Conservation (phyloP, 2,888 invertebrate species). For the Dusona sp. region DNA sequence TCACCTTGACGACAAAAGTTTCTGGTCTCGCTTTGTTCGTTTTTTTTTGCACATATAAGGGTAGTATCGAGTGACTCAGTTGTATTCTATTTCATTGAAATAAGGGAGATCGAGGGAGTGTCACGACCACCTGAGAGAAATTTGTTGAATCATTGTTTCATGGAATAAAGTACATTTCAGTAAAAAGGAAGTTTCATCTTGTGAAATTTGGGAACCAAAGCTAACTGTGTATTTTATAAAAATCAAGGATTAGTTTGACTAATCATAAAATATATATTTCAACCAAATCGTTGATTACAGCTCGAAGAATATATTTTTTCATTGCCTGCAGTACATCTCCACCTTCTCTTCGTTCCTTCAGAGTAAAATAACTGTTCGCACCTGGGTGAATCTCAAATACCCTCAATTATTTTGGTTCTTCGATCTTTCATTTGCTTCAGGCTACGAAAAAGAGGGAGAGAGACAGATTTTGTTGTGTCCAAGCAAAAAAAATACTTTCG, state of each 20-base stretch:
- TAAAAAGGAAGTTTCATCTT: neutral
- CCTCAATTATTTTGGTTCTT: conserved; percentile 62
- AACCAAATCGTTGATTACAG: neutral
- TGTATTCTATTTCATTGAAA: conserved; percentile 71
- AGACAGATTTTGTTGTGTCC: conserved; percentile 33
- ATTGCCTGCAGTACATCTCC: conserved; percentile 18
- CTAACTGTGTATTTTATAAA: neutral
- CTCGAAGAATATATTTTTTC: neutral
- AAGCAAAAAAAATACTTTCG: conserved; percentile 49
- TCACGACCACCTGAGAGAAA: conserved; percentile 46
- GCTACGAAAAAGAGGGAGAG: conserved; percentile 44
- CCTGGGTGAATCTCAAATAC: conserved; percentile 63
- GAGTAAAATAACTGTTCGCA: conserved; percentile 57
- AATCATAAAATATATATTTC: neutral
- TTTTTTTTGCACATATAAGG: conserved; percentile 73
- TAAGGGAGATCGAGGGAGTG: conserved; percentile 25
- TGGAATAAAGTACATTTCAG: conserved; percentile 1
- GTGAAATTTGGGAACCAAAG: neutral
- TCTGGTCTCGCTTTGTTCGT: conserved; percentile 39
- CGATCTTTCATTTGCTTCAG: conserved; percentile 56
- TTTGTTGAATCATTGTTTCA: neutral
- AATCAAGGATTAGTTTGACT: neutral
- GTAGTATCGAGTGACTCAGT: conserved; percentile 80
- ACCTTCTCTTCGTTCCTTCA: conserved; percentile 6
- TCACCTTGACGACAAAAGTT: conserved; percentile 48